These are phyloP conservation scores for Unio pictorum DNA, from an alignment of 2,888 invertebrate genomes.

Conservation along the genomic window DNA sequence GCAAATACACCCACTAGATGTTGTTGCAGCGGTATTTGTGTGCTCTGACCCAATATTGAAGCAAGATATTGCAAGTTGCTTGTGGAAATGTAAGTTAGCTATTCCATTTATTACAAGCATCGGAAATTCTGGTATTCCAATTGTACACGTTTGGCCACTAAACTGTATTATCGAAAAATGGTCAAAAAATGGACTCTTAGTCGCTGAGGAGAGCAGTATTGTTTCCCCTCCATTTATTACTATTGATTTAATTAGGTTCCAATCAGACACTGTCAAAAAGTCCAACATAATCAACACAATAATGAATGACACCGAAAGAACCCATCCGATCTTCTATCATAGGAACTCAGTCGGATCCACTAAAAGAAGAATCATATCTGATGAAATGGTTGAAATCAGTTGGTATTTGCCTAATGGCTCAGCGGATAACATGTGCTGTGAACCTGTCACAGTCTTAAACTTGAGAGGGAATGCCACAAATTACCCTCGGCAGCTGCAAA, in stretches of 20 bases:
- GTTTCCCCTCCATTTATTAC: not conserved
- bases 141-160: slow-evolving; percentile 10
- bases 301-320: slow-evolving; percentile 5
- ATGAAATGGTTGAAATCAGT: slow-evolving; percentile 10
- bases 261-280: slow-evolving; percentile 3
- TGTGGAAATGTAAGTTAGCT: too few species aligned
- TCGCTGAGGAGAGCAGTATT: not conserved
- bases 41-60: too few species aligned
- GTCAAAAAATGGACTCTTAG: too few species aligned
- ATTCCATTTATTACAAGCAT: too few species aligned
- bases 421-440: not conserved
- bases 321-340: slow-evolving; percentile 13
- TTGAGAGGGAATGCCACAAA: slow-evolving; percentile 6
- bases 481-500: not conserved
- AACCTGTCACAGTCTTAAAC: slow-evolving; percentile 6
- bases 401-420: slow-evolving; percentile 8
- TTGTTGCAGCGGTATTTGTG: too few species aligned
- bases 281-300: slow-evolving; percentile 6
- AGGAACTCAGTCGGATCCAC: slow-evolving; percentile 8
- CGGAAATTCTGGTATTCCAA: too few species aligned
- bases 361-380: not conserved
- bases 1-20: too few species aligned
- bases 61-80: too few species aligned
- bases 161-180: not conserved
- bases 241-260: slow-evolving; percentile 5